phyloP scores from a whole-genome alignment of 1,140 invertebrate species.

The Latrodectus geometricus region DNA sequence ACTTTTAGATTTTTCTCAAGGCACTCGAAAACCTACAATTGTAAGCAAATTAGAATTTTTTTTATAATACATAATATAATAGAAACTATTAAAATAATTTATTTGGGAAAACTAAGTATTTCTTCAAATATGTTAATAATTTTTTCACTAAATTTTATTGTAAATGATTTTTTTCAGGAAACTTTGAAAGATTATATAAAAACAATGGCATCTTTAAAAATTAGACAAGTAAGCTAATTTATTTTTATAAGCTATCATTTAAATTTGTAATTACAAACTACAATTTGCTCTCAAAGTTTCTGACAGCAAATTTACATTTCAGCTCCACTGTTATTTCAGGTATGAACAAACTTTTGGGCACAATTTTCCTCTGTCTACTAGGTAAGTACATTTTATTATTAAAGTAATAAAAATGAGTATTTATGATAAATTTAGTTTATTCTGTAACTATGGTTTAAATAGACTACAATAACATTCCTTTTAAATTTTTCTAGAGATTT shows the following conservation, averaged over 20 bases:
- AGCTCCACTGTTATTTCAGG: constrained; percentile 57
- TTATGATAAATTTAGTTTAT: neutral
- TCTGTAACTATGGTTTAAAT: neutral
- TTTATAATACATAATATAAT: neutral
- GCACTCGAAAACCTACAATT: constrained; percentile 75
- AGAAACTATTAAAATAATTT: neutral
- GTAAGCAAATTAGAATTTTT: constrained; percentile 67
- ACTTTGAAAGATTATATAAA: constrained; percentile 75
- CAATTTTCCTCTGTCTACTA: constrained; percentile 33
- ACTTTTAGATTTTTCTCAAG: constrained; percentile 75
- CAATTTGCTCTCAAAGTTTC: neutral
- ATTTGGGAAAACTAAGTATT: neutral
- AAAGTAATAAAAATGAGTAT: neutral
- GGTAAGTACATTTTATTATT: constrained; percentile 19
- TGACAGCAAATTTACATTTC: constrained; percentile 38
- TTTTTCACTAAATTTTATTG: neutral
- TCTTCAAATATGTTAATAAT: neutral
- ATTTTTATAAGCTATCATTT: constrained; percentile 5
- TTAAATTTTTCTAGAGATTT: constrained; percentile 72
- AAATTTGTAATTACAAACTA: neutral
- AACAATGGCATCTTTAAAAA: constrained; percentile 75
- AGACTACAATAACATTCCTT: neutral
- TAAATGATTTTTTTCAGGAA: constrained; percentile 68
- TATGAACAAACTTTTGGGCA: constrained; percentile 35
- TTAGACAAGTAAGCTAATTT: constrained; percentile 72